These are phyloP conservation scores for Dermochelys coriacea DNA, from an alignment of 2,797 vertebrate genomes.

Conservation along the genomic window DNA sequence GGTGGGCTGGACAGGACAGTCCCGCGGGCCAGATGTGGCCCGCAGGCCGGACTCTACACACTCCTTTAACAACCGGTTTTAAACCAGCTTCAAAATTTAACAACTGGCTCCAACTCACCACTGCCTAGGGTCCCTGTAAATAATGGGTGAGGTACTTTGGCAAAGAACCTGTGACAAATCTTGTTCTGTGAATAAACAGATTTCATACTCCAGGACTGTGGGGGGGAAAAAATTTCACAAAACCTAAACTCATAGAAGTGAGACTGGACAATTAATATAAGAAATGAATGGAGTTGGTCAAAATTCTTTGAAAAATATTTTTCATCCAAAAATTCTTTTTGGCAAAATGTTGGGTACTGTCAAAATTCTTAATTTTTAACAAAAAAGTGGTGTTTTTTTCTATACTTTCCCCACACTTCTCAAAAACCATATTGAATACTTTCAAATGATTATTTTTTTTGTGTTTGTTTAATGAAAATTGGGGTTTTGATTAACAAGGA, in stretches of 20 bases:
- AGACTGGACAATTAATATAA: not conserved
- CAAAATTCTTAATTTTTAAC: not conserved
- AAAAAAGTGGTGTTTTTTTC: not conserved
- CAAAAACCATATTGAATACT: not conserved
- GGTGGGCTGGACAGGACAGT: no score
- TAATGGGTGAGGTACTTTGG: not conserved
- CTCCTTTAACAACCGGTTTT: no score
- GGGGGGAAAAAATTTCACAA: not conserved
- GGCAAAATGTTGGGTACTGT: no score
- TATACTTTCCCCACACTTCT: no score
- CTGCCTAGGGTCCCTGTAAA: not conserved
- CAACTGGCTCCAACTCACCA: no score
- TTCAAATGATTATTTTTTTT: not conserved
- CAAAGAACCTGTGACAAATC: not conserved
- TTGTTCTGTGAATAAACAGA: not conserved
- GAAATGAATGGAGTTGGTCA: not conserved
- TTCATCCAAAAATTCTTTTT: not conserved
- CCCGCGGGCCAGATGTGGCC: no score
- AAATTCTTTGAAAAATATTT: not conserved
- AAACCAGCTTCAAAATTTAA: no score
- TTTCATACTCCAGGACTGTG: not conserved
- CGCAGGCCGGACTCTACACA: no score
- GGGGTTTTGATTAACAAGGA: not conserved
- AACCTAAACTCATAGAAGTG: constrained; percentile 19
- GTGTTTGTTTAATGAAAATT: not conserved